Conservation (phyloP, 2,888 invertebrate genomes). For the Doris montereyensis region DNA sequence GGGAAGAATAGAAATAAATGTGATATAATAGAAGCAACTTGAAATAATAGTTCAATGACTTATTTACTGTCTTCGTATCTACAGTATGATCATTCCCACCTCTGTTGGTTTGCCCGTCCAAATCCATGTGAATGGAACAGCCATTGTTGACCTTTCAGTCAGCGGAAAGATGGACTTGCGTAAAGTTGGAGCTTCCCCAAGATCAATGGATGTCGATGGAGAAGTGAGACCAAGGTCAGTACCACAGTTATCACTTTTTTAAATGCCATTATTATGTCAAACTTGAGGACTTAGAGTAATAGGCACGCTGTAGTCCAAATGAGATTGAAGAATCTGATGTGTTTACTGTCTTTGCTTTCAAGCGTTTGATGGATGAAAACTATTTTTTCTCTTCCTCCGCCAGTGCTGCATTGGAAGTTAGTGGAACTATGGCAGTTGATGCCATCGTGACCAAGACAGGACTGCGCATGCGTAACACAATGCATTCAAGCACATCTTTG, state of each 20-base stretch:
- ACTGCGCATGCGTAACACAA: constrained; percentile 85
- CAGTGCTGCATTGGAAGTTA: constrained; percentile 88
- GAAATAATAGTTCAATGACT: no score
- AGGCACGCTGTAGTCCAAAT: no score
- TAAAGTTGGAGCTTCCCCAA: constrained; percentile 72
- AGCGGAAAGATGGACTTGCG: constrained; percentile 86
- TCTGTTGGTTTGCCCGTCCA: constrained; percentile 88
- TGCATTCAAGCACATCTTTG: constrained; percentile 88
- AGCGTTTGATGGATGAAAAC: no score
- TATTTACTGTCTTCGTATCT: no score
- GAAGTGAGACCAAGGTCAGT: constrained; percentile 86
- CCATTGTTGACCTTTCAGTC: constrained; percentile 86
- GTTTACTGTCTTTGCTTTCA: no score
- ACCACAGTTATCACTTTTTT: no score
- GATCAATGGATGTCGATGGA: constrained; percentile 83
- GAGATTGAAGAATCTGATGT: no score
- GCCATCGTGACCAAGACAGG: constrained; percentile 87
- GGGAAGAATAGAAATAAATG: no score
- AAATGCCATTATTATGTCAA: no score
- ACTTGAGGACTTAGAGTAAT: no score
- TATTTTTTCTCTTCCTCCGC: constrained; percentile 22
- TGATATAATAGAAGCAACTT: no score
- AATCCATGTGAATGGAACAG: constrained; percentile 88
- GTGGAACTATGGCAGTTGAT: constrained; percentile 88
- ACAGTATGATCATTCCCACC: constrained; percentile 87